Percentiles rank a stretch among this genome's conserved stretches.
phyloP scores from a whole-genome alignment of 2,113 vertebrate species.

The Micronycteris hirsuta region DNA sequence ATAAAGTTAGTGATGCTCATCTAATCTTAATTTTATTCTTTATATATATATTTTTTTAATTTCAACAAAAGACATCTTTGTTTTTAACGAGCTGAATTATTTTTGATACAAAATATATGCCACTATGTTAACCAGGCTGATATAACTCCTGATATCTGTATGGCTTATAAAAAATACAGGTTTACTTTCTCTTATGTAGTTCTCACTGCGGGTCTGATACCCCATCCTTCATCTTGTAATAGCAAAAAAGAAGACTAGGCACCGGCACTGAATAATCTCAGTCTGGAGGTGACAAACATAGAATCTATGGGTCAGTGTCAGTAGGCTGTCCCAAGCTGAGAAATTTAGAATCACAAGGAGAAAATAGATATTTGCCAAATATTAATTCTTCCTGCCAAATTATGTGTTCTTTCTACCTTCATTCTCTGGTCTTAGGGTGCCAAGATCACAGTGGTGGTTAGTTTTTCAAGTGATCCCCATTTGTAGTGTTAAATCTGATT shows the following conservation, averaged over 20 bases:
- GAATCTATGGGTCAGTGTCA: fast-evolving
- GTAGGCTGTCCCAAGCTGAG: background rate
- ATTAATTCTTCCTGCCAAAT: background rate
- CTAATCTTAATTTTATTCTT: background rate
- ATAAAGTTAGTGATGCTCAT: background rate
- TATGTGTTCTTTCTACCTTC: background rate
- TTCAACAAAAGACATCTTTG: background rate
- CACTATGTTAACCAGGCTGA: background rate
- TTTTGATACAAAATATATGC: background rate
- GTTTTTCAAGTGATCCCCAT: background rate
- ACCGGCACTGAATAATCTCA: background rate
- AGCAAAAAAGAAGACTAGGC: background rate
- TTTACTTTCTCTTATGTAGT: background rate
- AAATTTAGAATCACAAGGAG: background rate
- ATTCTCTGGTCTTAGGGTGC: background rate
- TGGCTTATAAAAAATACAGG: background rate
- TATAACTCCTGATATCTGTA: background rate
- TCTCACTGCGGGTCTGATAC: background rate
- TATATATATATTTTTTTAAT: background rate
- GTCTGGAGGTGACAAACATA: background rate
- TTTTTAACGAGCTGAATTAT: background rate
- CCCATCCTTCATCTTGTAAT: background rate
- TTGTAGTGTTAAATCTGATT: background rate
- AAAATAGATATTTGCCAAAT: background rate
- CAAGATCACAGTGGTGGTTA: background rate